Base-by-base conservation (phyloP, 2,113 vertebrate species). In the Kryptolebias marmoratus region DNA sequence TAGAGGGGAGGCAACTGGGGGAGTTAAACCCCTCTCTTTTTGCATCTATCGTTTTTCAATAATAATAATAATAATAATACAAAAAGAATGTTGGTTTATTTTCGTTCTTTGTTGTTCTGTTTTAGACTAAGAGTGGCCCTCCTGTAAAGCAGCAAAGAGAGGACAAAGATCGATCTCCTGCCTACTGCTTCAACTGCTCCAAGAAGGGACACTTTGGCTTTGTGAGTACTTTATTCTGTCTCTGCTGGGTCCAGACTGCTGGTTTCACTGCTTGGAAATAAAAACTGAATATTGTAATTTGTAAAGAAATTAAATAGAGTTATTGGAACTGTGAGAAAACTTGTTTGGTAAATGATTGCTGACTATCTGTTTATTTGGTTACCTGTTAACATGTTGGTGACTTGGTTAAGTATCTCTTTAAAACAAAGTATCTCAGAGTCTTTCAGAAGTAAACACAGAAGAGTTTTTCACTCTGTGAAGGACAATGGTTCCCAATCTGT, bases 171-270 rank as follows among this genome's bases (percentile, higher is more conserved):
- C 68, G 45, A 13, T 84, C 48, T 11, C 73, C 85, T 27, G 85
- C 85, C 11, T 94, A 83, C 87, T 95, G 94, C 75, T 93, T 87
- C 81, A 95, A 95, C 92, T 95, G 94, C 67, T 89, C 93, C 62
- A 74, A n/a, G 27, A 90, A 54, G 65, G 93, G 93, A 77, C 94
- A 95, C 84, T 93, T 91, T 58, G 93, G 93, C 27, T 81, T 90
- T 31, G 94, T 95, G 79, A 93, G 94, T 89, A 52, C 3, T 62
- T 52, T 31, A 9, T 2, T 31, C 22, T 22, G 13, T 44, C 10
- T 42, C 42, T 36, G 8, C 16, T 22, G 22, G 22, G 22, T 22
- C 22, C 22, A 22, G 22, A 22, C 22, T 22, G 22, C 22, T 11
- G 2, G n/a, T 3, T 27, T 11, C 22, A 27, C 31, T 36, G 14